Evolutionary conservation across 2,113 vertebrate genomes (phyloP), one percentile per base, ranked within the genome.

Genomic region (Pungitius pungitius): DNA sequence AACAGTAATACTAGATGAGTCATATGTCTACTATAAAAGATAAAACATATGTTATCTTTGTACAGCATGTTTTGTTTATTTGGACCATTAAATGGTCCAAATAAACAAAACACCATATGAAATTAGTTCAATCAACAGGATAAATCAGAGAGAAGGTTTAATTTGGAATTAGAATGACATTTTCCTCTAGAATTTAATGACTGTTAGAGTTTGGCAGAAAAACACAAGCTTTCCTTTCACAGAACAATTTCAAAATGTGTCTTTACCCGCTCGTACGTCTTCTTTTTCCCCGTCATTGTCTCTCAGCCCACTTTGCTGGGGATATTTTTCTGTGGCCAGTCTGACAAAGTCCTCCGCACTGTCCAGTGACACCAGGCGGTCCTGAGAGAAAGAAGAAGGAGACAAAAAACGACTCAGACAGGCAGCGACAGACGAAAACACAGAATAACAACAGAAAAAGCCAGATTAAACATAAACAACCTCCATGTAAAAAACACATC

Each of bases 271-370:
- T 42, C 63, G 58, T n/a, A 1, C 49, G 15, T 37, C 30, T 0
- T 63, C 22, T 18, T 37, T 35, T 55, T 59, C 9, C 49, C n/a
- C 20, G 11, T 56, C 61, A 27, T 22, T 42, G 7, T 51, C 61
- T 64, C 72, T 87, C 59, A 86, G 22, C 18, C 45, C 22, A 63
- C 74, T 42, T 78, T 93, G 49, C 85, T 91, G 96, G 0, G 96
- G 95, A n/a, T 97, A 98, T 73, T 86, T 93, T 14, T 77, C 49
- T 33, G 94, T 93, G 63, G 96, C 96, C 85, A 95, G 86, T 83
- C 72, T 82, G 80, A 97, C 91, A 92, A 99, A 98, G 42, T 98
- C 96, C 3, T 98, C 96, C 0, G 96, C 95, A 0, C 96, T 96
- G 24, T 99, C 96, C 15, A 98, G 93, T 27, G 95, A 94, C 66